phyloP scores from a whole-genome alignment of 2,888 invertebrate genomes.

The Cosmia trapezina region DNA sequence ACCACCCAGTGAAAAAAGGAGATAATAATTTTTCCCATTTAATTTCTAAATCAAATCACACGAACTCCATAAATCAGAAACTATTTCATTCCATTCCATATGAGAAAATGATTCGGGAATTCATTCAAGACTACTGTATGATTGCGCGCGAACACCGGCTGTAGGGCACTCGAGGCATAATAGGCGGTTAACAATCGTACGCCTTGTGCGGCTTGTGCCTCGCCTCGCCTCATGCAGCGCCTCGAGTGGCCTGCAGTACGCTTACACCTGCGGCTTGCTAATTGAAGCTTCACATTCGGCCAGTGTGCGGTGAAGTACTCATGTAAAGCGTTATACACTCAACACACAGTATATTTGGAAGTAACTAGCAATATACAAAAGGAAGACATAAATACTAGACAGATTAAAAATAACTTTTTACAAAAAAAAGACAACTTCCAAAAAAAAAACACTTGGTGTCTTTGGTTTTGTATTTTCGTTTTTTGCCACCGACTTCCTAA shows the following conservation, averaged over 20 bases:
- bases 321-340: constrained; percentile 48
- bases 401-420: not conserved
- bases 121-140: constrained; percentile 68
- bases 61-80: not conserved
- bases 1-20: not conserved
- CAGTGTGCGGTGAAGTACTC: constrained; percentile 42
- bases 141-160: constrained; percentile 69
- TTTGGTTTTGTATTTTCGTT: too few species aligned
- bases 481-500: too few species aligned
- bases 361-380: not conserved
- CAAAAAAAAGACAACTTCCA: not conserved
- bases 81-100: constrained; percentile 17
- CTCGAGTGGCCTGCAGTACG: constrained; percentile 65
- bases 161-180: constrained; percentile 78
- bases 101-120: constrained; percentile 52
- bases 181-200: constrained; percentile 81
- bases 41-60: not conserved
- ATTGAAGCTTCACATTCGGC: constrained; percentile 75
- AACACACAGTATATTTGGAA: constrained; percentile 1
- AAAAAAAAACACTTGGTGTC: too few species aligned
- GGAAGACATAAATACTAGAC: not conserved
- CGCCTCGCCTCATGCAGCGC: constrained; percentile 56
- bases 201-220: constrained; percentile 69
- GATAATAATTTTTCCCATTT: fast-evolving
- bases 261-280: constrained; percentile 72